These are phyloP conservation scores for Deroptyus accipitrinus DNA, from an alignment of 2,113 vertebrate species.

Conservation along the genomic window DNA sequence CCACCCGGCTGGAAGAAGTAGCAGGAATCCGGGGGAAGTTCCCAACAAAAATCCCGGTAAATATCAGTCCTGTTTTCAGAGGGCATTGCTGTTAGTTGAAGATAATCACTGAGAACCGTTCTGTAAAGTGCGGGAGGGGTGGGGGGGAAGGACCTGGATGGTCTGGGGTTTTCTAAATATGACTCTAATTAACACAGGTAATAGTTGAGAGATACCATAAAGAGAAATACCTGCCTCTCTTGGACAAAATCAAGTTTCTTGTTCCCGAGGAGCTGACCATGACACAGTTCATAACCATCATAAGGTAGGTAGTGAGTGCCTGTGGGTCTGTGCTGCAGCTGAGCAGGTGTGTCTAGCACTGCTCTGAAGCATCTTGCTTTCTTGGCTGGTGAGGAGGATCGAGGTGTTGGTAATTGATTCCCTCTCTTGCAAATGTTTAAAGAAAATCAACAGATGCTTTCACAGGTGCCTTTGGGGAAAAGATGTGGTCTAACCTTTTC, in stretches of 20 bases:
- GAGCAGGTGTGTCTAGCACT: rapidly evolving
- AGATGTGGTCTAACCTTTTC: neutral
- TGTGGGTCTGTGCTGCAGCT: neutral
- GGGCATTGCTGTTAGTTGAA: rapidly evolving
- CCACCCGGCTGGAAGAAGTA: constrained; percentile 84
- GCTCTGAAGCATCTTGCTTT: neutral
- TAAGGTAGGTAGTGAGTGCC: constrained; percentile 71
- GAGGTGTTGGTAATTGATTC: neutral
- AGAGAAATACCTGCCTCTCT: constrained; percentile 82
- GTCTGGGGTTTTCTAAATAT: neutral
- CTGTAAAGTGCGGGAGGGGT: neutral
- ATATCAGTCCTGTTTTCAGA: neutral
- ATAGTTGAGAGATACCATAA: constrained; percentile 86
- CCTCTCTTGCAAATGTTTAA: neutral
- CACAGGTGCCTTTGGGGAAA: neutral
- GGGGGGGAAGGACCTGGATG: rapidly evolving
- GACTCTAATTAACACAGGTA: constrained; percentile 72
- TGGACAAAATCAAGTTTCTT: constrained; percentile 92
- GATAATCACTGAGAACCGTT: rapidly evolving
- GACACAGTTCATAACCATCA: constrained; percentile 87
- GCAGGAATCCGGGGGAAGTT: constrained; percentile 86
- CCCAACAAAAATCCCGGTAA: constrained; percentile 89
- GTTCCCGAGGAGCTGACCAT: constrained; percentile 89
- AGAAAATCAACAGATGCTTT: neutral
- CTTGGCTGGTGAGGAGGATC: neutral